Evolutionary conservation across 1,140 invertebrate genomes (phyloP), one percentile per base, ranked within the genome.

Genomic region (Caenorhabditis briggsae): DNA sequence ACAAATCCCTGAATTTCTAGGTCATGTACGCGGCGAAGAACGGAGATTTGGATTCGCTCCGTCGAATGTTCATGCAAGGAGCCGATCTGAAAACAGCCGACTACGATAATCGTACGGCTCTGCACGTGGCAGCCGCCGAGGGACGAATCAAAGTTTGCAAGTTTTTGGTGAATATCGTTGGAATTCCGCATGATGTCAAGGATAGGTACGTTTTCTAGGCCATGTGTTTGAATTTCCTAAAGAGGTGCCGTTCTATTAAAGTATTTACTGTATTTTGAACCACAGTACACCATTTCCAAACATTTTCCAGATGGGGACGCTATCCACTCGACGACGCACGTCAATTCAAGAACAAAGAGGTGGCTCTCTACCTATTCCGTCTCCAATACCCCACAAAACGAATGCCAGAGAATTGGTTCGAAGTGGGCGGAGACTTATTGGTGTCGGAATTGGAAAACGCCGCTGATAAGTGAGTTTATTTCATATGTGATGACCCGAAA

Each of bases 11-110:
- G 5, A 8, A 9, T 20, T 53, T 78, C 33, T 11, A 78, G 70
- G 70, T 78, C 8, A 78, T 78, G 70, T 99, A 98, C 93, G 96
- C 96, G 23, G 96, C 97, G 8, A 96, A 33, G 95, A 96, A 92
- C 96, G 97, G 11, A 96, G 98, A 94, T 94, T 98, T 92, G 23
- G 88, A 91, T 46, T 83, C 74, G 2, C 88, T 89, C 11, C 86
- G 85, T 6, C 33, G 92, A 56, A 78, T 92, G 25, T 89, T 88
- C 74, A 61, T 92, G 23, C 87, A 92, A 59, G 90, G 90, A 41
- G 59, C 84, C 56, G 91, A 92, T 82, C 91, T 96, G 96, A 91
- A 96, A 96, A 92, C 95, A 95, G 88, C 93, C 97, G 58, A 97
- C 96, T 70, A 97, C 96, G 20, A 96, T 97, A 95, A 96, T 96